Percentiles rank a stretch among this genome's conserved stretches.
Conservation (phyloP, 2,797 vertebrate genomes). For the Alouatta caraya region DNA sequence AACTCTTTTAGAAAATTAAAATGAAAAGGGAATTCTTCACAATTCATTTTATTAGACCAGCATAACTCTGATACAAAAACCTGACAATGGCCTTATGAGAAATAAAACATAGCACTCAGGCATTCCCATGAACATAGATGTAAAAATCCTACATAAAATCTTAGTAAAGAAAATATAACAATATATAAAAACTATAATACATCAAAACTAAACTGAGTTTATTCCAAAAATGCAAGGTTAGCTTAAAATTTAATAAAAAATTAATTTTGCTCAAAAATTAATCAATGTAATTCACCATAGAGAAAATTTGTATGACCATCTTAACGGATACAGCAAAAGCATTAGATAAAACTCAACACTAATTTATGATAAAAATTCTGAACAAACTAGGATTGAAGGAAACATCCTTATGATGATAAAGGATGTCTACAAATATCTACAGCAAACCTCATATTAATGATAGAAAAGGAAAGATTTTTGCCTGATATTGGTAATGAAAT, state of each 20-base stretch:
- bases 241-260: not conserved
- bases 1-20: not conserved
- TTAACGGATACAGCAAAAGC: not conserved
- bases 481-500: not conserved
- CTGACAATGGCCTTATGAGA: not conserved
- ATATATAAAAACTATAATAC: not conserved
- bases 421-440: not conserved
- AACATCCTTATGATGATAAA: not conserved
- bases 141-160: not conserved
- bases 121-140: not conserved
- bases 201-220: not conserved
- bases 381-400: not conserved
- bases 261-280: not conserved
- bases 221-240: not conserved
- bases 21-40: not conserved
- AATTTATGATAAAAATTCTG: not conserved
- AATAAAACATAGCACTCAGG: not conserved
- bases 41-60: not conserved
- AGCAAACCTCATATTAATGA: not conserved
- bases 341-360: not conserved
- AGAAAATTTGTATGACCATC: not conserved
- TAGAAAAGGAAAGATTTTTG: not conserved
- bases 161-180: not conserved
- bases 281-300: not conserved
- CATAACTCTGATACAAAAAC: not conserved